Conservation (phyloP, 1,140 invertebrate genomes). For the Lordiphosa collinella region DNA sequence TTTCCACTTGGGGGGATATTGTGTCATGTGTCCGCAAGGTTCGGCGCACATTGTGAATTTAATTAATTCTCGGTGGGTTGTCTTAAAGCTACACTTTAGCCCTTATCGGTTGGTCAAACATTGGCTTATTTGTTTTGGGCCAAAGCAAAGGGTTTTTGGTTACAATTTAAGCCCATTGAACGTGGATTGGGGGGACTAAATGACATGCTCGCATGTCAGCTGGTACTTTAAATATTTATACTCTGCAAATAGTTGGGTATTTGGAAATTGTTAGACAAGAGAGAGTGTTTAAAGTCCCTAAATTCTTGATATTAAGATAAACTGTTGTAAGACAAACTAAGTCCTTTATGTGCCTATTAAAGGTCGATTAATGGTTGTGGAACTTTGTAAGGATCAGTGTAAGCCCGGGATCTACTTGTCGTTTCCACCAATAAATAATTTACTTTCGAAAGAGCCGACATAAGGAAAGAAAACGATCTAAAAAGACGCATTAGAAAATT, state of each 20-base stretch:
- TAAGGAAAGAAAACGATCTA: too few species aligned
- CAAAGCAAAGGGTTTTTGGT: slow-evolving; percentile 48
- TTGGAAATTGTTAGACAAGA: background rate
- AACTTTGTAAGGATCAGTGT: too few species aligned
- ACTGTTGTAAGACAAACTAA: too few species aligned
- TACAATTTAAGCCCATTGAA: slow-evolving; percentile 37
- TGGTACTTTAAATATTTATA: slow-evolving; percentile 34
- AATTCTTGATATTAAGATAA: too few species aligned
- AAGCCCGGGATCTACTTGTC: too few species aligned
- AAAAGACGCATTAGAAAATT: too few species aligned
- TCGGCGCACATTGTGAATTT: slow-evolving; percentile 53
- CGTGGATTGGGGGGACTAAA: slow-evolving; percentile 31
- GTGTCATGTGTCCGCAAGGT: slow-evolving; percentile 35
- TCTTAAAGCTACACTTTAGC: slow-evolving; percentile 34
- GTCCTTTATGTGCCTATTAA: too few species aligned
- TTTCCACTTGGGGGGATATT: background rate
- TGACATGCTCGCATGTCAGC: slow-evolving; percentile 60
- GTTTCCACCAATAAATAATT: too few species aligned
- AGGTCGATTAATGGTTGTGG: too few species aligned
- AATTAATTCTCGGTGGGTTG: slow-evolving; percentile 41
- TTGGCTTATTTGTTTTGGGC: slow-evolving; percentile 39
- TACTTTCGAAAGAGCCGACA: too few species aligned
- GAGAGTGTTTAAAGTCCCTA: too few species aligned
- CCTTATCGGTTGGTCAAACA: slow-evolving; percentile 43
- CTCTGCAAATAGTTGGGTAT: slow-evolving; percentile 12